Evolutionary conservation across 2,797 vertebrate species (phyloP).

Genomic region (Enteromius unitaeniatus): DNA sequence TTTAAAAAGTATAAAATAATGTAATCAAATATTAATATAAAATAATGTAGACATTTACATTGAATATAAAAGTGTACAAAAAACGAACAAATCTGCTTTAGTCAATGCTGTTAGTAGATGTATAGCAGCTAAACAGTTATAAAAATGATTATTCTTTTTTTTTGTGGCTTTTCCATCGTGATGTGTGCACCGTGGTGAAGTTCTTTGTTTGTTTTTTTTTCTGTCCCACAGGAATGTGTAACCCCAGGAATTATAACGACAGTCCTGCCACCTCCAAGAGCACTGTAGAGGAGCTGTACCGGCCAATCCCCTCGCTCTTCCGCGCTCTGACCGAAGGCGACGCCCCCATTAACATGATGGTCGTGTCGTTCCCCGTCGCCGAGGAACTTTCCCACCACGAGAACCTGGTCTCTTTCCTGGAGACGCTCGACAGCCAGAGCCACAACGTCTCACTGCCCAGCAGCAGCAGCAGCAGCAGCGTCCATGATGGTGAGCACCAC

Average conservation of each 20-base stretch:
- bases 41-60: neutral
- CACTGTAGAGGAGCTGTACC: conserved; percentile 95
- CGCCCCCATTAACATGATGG: conserved; percentile 93
- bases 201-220: neutral
- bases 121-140: too few relatives aligned
- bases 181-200: neutral
- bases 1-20: neutral
- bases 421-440: conserved; percentile 89
- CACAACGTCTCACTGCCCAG: conserved; percentile 90
- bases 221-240: conserved; percentile 90
- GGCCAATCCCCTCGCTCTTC: conserved; percentile 95
- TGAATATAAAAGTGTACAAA: neutral
- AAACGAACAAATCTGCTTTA: neutral
- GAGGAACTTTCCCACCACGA: conserved; percentile 95
- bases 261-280: conserved; percentile 97
- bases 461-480: conserved; percentile 86
- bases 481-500: conserved; percentile 74
- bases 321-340: conserved; percentile 94
- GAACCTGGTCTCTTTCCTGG: conserved; percentile 94
- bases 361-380: conserved; percentile 93
- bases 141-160: too few relatives aligned
- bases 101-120: neutral
- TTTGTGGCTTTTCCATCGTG: neutral
- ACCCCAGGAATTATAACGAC: conserved; percentile 96
- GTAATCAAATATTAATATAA: neutral